Evolutionary conservation across 2,888 invertebrate genomes (phyloP).

Genomic region (Eupithecia exiguata): DNA sequence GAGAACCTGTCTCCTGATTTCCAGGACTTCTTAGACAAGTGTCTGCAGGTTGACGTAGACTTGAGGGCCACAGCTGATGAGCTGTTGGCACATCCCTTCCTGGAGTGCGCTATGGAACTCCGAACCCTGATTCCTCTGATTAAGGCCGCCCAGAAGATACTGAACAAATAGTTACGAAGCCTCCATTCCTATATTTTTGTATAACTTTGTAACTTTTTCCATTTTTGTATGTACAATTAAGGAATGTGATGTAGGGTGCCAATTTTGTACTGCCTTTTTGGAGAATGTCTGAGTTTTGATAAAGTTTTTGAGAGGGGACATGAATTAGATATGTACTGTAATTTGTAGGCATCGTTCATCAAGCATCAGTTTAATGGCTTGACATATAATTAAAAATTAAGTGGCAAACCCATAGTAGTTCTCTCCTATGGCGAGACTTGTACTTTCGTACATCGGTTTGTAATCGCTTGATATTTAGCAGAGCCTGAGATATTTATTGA

Average conservation of each 20-base stretch:
- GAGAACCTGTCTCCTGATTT: constrained; percentile 90
- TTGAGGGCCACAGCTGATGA: constrained; percentile 90
- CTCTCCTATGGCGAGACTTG: background rate
- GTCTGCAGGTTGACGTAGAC: constrained; percentile 93
- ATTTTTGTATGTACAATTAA: constrained; percentile 56
- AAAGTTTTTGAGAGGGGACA: constrained; percentile 27
- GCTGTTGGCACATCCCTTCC: constrained; percentile 91
- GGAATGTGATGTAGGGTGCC: constrained; percentile 57
- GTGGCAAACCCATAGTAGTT: background rate
- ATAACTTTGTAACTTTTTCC: constrained; percentile 67
- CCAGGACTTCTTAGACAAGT: constrained; percentile 93
- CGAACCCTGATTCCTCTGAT: constrained; percentile 94
- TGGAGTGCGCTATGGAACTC: constrained; percentile 91
- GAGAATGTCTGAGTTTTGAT: constrained; percentile 24
- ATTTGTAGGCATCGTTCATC: background rate
- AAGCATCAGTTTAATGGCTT: background rate
- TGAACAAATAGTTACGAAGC: constrained; percentile 84
- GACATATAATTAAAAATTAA: background rate
- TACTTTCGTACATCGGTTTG: background rate
- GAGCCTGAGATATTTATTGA: constrained; percentile 54
- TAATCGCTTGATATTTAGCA: background rate
- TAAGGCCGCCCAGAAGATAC: constrained; percentile 93
- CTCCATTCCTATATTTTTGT: constrained; percentile 60
- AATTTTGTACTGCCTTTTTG: constrained; percentile 43
- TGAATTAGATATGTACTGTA: constrained; percentile 36